Evolutionary conservation across 2,797 vertebrate species (phyloP).

Genomic region (Echiichthys vipera): DNA sequence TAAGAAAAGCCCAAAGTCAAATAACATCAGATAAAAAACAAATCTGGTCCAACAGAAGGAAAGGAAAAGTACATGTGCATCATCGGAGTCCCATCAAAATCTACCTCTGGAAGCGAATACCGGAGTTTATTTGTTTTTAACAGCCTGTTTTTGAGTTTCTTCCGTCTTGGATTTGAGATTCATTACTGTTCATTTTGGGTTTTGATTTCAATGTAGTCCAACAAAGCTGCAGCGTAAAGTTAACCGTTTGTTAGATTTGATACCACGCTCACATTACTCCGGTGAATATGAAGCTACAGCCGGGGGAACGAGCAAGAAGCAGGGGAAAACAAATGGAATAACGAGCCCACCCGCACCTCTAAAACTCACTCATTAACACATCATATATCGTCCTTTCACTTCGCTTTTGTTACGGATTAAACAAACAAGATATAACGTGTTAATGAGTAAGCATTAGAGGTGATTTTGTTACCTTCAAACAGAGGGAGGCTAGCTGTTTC

Average conservation of each 20-base stretch:
- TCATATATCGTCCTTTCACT: neutral
- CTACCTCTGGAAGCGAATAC: neutral
- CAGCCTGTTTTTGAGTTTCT: too few species aligned
- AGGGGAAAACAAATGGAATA: too few species aligned
- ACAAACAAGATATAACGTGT: neutral
- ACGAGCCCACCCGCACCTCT: neutral
- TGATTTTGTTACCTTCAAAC: neutral
- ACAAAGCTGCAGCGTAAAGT: too few species aligned
- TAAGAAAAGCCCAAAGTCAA: neutral
- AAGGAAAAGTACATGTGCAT: neutral
- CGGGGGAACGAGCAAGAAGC: too few species aligned
- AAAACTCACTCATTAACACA: neutral
- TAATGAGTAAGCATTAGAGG: neutral
- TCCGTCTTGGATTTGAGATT: too few species aligned
- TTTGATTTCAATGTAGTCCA: too few species aligned
- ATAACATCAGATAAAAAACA: neutral
- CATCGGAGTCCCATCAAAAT: neutral
- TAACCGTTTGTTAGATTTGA: too few species aligned
- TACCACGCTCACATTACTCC: too few species aligned
- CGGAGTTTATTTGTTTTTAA: slow-evolving; percentile 22
- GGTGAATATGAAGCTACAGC: too few species aligned
- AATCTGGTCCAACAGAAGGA: neutral
- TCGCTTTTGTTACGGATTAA: neutral
- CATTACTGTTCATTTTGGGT: too few species aligned
- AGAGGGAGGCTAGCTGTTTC: neutral